Evolutionary conservation across 30 jellyfish, hydroid and myxozoan species (phyloP), one percentile per base, ranked within the genome.

Genomic region (Pseudorhiza aurosa): DNA sequence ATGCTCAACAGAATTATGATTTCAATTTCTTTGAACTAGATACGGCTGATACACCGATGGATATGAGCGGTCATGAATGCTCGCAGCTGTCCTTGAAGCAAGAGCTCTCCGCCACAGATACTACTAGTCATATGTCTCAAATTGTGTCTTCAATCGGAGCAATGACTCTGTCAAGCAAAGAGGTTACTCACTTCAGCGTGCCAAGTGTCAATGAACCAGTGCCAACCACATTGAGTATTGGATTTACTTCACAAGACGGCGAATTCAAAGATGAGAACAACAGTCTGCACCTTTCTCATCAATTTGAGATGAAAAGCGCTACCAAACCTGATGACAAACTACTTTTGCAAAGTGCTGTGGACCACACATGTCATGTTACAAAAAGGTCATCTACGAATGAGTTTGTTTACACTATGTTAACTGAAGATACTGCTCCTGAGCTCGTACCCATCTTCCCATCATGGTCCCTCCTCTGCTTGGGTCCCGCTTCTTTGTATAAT

Each of bases 401-500:
- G 51, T 83, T 31, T 21, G 17, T 51, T 1, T 81, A 82, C 11
- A 75, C 94, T 2, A 84, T 90, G 95, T 59, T 90, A 43, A 76
- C 90, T 7, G 87, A 72, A 42, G 86, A 81, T 42, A 53, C 87
- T 8, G 77, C 85, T 2, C 77, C 87, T 12, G 88, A 74, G 17
- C 58, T 72, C 10, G 76, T 93, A 0, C 99, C 99, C 4, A 32
- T 43, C 37, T 93, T 77, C 46, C 93, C 96, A 28, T 93, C 99
- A 24, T 93, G 99, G 99, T 77, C 97, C 17, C 71, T 93, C 58
- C 83, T 93, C 25, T 77, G 94, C 36, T 95, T 93, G 29, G 99
- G 99, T 11, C 73, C 97, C 6, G 96, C 99, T 12, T 77, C 97
- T 8, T 58, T 82, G 24, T 93, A 93, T 47, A 93, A 81, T 83